Conservation (phyloP, 64 coral and sea anemone species). For the Montipora sp. region DNA sequence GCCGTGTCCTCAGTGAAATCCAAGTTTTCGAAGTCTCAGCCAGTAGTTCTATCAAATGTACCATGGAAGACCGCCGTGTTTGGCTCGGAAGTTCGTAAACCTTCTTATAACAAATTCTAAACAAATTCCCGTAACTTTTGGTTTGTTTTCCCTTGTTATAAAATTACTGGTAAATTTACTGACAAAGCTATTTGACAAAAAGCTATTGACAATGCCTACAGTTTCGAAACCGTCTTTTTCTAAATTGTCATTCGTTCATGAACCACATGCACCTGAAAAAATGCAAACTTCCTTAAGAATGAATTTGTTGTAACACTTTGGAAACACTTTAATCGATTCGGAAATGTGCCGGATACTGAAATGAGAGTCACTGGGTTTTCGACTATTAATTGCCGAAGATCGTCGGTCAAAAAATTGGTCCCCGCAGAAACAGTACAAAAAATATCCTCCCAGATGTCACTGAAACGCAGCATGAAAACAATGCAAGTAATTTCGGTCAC, state of each 20-base stretch:
- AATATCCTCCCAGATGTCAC: not conserved
- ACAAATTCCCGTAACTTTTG: not conserved
- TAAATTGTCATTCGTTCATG: not conserved
- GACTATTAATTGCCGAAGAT: too few relatives aligned
- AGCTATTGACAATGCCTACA: not conserved
- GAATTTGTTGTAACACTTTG: not conserved
- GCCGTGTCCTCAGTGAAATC: not conserved
- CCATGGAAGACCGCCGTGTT: too few relatives aligned
- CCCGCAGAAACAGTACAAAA: not conserved
- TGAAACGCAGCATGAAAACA: not conserved
- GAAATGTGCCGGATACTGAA: not conserved
- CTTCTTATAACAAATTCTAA: not conserved
- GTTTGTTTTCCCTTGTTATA: too few relatives aligned
- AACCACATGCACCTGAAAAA: not conserved
- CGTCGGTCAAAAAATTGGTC: not conserved
- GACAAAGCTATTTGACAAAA: too few relatives aligned
- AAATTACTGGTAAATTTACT: not conserved
- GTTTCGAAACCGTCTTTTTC: not conserved
- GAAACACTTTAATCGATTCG: not conserved
- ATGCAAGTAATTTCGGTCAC: not conserved
- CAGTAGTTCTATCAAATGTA: too few relatives aligned
- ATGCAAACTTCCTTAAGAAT: not conserved
- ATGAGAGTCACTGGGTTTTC: too few relatives aligned
- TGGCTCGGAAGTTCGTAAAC: not conserved
- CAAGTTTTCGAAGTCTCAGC: too few relatives aligned